Evolutionary conservation across 2,113 vertebrate genomes (phyloP), one percentile per base, ranked within the genome.

Genomic region (Laticauda laticaudata): DNA sequence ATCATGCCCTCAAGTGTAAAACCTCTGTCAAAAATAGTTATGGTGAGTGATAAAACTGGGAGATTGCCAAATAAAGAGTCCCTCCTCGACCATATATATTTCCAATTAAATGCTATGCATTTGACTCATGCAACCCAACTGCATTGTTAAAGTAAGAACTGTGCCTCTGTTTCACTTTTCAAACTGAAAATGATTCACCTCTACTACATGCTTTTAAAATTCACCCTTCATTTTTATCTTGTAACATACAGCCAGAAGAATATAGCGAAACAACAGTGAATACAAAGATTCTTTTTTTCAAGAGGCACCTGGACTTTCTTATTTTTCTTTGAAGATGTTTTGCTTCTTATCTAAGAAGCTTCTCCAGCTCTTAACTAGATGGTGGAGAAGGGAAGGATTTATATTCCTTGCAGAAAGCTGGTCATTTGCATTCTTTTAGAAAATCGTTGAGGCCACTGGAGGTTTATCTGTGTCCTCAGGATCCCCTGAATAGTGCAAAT

Each of bases 1-100:
- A 97, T 93, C 91, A 90, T 9, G 23, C 6, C 93, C 94, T 93
- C 93, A 92, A 48, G 93, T 89, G 91, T 43, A 94, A 56, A 55
- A 64, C 92, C 94, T 94, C 92, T 95, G 91, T 95, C 95, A 92
- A 93, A 94, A 75, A 56, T 92, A 87, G 94, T 43, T 94, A 95
- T 89, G 91, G 24, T 45, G 55, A 93, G 93, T 55, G 75, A 56
- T 93, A 86, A 15, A 91, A 64, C 64, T 97, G 96, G 95, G 88
- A 21, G 34, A n/a, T 91, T 94, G 96, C 95, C 96, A 96, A 95
- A 92, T 87, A 94, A 61, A 97, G 95, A 95, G 93, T 95, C 94
- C 20, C 6, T 57, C 56, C 51, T 8, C n/a, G 29, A 93, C 95
- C 91, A 12, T 95, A 95, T 93, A 94, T 93, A 93, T 96, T 97